A percentile compares a stretch with the other conserved stretches of the same genome.
Conservation (phyloP, 1,140 invertebrate genomes). For the Pseudomyrmex cubaensis region DNA sequence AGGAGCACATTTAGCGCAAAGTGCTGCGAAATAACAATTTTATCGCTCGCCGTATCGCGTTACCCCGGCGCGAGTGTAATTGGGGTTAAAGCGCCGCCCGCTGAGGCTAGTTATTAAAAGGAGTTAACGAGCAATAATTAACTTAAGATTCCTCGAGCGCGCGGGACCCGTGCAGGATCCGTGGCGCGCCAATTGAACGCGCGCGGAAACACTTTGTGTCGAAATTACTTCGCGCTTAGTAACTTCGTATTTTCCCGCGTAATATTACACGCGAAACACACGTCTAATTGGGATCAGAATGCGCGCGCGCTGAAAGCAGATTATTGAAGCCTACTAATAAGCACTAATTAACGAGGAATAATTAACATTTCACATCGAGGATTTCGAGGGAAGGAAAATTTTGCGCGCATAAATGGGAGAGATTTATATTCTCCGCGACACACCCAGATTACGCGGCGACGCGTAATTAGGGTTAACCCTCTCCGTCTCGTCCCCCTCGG, state of each 20-base stretch:
- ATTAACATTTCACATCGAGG: neutral
- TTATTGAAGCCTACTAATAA: constrained; percentile 24
- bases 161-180: neutral
- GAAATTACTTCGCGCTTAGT: neutral
- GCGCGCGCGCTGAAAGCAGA: neutral
- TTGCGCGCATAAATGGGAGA: neutral
- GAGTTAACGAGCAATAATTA: constrained; percentile 31
- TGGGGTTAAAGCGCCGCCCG: neutral
- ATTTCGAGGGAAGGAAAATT: neutral
- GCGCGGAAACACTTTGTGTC: neutral
- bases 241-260: neutral
- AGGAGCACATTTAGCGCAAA: neutral
- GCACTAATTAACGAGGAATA: neutral
- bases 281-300: neutral
- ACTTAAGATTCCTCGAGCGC: neutral
- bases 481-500: neutral
- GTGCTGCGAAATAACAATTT: constrained; percentile 1
- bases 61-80: neutral
- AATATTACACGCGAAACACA: neutral
- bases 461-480: constrained; percentile 64
- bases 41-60: neutral
- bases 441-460: constrained; percentile 27
- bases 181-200: constrained; percentile 1
- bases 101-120: constrained; percentile 26
- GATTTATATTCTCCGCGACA: constrained; percentile 31